Conservation (phyloP, 2,797 vertebrate genomes). For the Tapirus indicus region DNA sequence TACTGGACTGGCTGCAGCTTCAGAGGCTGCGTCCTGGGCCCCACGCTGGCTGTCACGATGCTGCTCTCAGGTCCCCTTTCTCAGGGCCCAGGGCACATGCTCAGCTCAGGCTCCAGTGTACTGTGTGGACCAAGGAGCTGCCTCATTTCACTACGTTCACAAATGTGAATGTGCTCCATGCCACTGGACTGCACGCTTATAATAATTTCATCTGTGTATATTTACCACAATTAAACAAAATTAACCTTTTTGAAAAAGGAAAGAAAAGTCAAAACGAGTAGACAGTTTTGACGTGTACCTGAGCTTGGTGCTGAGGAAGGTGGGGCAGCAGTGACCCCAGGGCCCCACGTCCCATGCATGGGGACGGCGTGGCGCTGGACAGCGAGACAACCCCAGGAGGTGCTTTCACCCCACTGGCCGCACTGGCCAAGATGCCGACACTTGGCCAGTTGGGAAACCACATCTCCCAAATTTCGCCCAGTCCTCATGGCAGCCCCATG, state of each 20-base stretch:
- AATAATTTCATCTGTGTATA: too few relatives aligned
- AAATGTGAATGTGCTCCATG: accelerated
- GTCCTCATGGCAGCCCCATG: neutral
- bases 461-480: neutral
- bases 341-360: neutral
- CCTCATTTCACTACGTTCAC: too few relatives aligned
- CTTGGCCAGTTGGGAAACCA: accelerated
- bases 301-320: neutral
- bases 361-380: accelerated
- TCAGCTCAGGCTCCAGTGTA: too few relatives aligned
- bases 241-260: neutral
- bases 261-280: neutral
- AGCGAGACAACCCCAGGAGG: neutral
- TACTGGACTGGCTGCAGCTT: too few relatives aligned
- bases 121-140: too few relatives aligned
- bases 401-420: neutral
- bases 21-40: too few relatives aligned
- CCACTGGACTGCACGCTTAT: neutral
- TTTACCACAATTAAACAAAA: neutral
- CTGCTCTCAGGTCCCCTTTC: too few relatives aligned
- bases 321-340: neutral
- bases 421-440: neutral
- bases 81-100: too few relatives aligned
- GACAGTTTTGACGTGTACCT: neutral
- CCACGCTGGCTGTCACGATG: too few relatives aligned